Evolutionary conservation across 2,113 vertebrate genomes (phyloP).

Genomic region (Leptocoma aspasia): DNA sequence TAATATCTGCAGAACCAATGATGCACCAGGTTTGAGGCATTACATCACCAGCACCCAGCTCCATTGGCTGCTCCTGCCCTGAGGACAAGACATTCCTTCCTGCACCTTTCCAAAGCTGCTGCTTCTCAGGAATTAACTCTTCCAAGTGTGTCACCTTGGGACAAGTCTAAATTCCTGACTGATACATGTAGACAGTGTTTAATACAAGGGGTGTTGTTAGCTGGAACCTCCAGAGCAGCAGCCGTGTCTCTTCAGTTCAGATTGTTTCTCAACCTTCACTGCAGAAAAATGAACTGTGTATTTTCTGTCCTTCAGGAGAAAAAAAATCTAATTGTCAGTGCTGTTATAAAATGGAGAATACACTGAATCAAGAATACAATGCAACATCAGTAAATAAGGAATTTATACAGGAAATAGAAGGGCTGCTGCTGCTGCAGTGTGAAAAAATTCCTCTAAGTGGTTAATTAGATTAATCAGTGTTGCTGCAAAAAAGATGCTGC

Average conservation of each 20-base stretch:
- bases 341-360: background rate
- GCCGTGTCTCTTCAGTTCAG: background rate
- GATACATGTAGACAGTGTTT: background rate
- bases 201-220: background rate
- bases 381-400: background rate
- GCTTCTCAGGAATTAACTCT: slow-evolving; percentile 51
- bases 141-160: background rate
- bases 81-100: slow-evolving; percentile 34
- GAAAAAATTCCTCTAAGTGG: background rate
- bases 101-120: slow-evolving; percentile 46
- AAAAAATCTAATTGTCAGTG: background rate
- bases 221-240: background rate
- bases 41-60: slow-evolving; percentile 48
- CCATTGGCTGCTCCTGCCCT: slow-evolving; percentile 50
- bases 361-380: background rate
- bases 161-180: background rate
- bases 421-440: background rate
- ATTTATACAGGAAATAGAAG: background rate
- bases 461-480: slow-evolving; percentile 48
- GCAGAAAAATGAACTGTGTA: background rate
- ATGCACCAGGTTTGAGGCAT: slow-evolving; percentile 25
- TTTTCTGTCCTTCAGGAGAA: background rate
- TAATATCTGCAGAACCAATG: slow-evolving; percentile 15
- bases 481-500: slow-evolving; percentile 29
- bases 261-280: background rate